Evolutionary conservation across 2,797 vertebrate genomes (phyloP).

Genomic region (Mionectes olivaceus): DNA sequence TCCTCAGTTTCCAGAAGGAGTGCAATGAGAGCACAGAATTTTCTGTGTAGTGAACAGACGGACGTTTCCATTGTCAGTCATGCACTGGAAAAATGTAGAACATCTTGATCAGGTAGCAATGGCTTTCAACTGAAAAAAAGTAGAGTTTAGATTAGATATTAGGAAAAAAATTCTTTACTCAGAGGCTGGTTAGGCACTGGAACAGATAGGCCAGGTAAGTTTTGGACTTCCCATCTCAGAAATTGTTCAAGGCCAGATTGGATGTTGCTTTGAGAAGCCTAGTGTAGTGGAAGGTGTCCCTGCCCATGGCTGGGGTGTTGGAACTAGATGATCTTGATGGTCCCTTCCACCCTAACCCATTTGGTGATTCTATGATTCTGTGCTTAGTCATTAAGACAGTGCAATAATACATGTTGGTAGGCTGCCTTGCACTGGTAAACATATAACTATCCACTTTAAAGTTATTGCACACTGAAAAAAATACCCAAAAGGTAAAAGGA

Average conservation of each 20-base stretch:
- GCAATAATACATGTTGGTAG: not conserved
- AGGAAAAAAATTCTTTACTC: not conserved
- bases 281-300: accelerated
- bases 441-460: not conserved
- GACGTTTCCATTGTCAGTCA: not conserved
- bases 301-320: not conserved
- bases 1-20: not conserved
- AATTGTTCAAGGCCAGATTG: not conserved
- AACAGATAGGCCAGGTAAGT: not conserved
- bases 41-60: not conserved
- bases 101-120: accelerated
- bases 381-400: not conserved
- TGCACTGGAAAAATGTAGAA: not conserved
- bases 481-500: not conserved
- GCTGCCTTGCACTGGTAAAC: not conserved
- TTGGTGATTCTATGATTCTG: not conserved
- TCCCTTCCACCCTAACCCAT: not conserved
- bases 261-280: not conserved
- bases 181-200: not conserved
- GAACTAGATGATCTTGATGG: not conserved
- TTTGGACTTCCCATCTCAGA: not conserved
- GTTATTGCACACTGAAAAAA: not conserved
- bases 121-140: not conserved
- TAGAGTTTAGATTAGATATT: not conserved
- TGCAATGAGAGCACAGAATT: not conserved